Percentiles rank a stretch among this genome's conserved stretches.
phyloP scores from a whole-genome alignment of 2,113 vertebrate species.

The Chlorodrepanis virens region DNA sequence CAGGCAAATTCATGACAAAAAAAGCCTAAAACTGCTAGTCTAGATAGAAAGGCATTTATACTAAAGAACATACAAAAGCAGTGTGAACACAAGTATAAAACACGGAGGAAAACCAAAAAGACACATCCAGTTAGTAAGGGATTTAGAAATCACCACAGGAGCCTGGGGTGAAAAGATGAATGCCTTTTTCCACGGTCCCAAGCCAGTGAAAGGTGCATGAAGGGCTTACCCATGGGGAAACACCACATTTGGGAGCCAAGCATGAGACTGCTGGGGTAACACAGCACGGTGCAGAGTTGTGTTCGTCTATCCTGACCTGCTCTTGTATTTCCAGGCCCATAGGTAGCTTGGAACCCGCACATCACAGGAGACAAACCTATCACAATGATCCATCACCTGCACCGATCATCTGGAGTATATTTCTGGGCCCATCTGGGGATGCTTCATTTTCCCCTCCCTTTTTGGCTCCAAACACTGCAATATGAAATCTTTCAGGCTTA shows the following conservation, averaged over 20 bases:
- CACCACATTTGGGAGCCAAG: not conserved
- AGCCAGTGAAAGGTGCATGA: not conserved
- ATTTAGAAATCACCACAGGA: not conserved
- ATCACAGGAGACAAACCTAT: not conserved
- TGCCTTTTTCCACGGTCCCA: not conserved
- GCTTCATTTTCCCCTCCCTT: not conserved
- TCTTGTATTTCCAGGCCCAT: not conserved
- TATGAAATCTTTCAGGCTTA: not conserved
- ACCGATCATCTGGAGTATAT: rapidly evolving
- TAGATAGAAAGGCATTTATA: not conserved
- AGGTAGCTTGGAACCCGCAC: not conserved
- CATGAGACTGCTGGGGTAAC: not conserved
- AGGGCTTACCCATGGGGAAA: not conserved
- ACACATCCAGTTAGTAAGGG: not conserved
- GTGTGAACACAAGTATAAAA: not conserved
- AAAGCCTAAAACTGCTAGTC: not conserved
- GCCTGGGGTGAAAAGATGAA: not conserved
- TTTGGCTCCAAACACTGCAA: not conserved
- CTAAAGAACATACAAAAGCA: not conserved
- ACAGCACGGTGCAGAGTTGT: rapidly evolving
- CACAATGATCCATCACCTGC: not conserved
- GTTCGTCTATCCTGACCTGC: not conserved
- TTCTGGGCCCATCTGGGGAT: not conserved
- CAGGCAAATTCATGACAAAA: not conserved
- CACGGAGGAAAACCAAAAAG: not conserved